Evolutionary conservation across 2,113 vertebrate species (phyloP).

Genomic region (Myocastor coypus): DNA sequence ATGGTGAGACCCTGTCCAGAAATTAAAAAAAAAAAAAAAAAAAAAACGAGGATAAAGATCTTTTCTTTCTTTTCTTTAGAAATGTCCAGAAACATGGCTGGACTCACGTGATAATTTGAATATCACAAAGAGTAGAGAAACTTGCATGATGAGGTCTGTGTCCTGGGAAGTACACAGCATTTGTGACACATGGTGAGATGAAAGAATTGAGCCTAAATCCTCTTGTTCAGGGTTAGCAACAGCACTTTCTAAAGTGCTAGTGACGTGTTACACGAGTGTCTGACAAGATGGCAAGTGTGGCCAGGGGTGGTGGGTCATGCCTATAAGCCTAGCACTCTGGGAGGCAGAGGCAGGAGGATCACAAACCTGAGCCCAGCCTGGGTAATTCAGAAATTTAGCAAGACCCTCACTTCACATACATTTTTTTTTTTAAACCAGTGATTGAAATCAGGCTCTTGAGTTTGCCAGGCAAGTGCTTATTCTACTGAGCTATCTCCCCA

Average conservation of each 20-base stretch:
- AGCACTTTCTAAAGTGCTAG: not conserved
- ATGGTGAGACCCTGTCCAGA: not conserved
- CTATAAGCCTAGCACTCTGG: no score
- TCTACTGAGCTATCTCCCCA: no score
- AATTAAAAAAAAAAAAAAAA: no score
- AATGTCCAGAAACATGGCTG: not conserved
- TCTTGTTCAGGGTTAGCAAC: not conserved
- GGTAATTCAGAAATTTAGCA: no score
- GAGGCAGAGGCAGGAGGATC: no score
- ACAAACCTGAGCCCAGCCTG: no score
- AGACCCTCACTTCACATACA: no score
- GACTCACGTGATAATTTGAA: not conserved
- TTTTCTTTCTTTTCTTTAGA: slow-evolving; percentile 2
- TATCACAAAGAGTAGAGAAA: not conserved
- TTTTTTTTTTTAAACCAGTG: no score
- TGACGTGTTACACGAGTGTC: not conserved
- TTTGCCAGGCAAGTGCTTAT: no score
- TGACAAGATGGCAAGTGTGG: not conserved
- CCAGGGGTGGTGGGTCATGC: no score
- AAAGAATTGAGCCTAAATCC: not conserved
- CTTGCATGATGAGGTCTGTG: not conserved
- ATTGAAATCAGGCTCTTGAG: no score
- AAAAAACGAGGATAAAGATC: not conserved
- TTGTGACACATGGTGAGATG: not conserved
- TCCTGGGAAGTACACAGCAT: not conserved